A percentile compares a stretch with the other conserved stretches of the same genome.
These are phyloP conservation scores for Melanotaenia maccullochi DNA, from an alignment of 2,797 vertebrate genomes.

Conservation along the genomic window DNA sequence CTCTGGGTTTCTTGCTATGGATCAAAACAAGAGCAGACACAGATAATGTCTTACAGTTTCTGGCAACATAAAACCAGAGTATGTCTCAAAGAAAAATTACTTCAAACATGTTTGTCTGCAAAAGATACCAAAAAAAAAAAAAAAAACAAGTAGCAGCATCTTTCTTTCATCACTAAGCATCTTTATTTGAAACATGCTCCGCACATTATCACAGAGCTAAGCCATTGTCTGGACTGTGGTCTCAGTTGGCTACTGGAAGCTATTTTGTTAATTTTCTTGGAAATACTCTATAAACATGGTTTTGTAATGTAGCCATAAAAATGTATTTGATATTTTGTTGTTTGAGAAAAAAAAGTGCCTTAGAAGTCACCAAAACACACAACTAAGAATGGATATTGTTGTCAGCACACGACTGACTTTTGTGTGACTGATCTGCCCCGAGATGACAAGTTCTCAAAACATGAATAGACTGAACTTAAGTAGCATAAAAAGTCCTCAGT, in stretches of 20 bases:
- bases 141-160: conserved; percentile 37
- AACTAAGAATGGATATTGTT: not conserved
- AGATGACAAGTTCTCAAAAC: conserved; percentile 1
- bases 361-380: not conserved
- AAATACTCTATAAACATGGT: conserved; percentile 8
- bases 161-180: conserved; percentile 47
- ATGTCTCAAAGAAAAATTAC: conserved; percentile 25
- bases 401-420: conserved; percentile 1
- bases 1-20: not conserved
- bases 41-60: conserved; percentile 19
- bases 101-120: conserved; percentile 32
- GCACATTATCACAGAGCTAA: conserved; percentile 21
- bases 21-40: not conserved
- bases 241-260: conserved; percentile 1
- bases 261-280: conserved; percentile 5
- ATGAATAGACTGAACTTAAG: conserved; percentile 15
- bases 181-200: conserved; percentile 45
- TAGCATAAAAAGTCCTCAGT: conserved; percentile 11
- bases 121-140: conserved; percentile 29
- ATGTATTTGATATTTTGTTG: conserved; percentile 2
- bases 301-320: not conserved
- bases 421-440: not conserved
- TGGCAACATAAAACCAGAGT: conserved; percentile 22
- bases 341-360: not conserved
- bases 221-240: conserved; percentile 8